A percentile compares a stretch with the other conserved stretches of the same genome.
Conservation (phyloP, 2,797 vertebrate genomes). For the Ispidina lecontei region DNA sequence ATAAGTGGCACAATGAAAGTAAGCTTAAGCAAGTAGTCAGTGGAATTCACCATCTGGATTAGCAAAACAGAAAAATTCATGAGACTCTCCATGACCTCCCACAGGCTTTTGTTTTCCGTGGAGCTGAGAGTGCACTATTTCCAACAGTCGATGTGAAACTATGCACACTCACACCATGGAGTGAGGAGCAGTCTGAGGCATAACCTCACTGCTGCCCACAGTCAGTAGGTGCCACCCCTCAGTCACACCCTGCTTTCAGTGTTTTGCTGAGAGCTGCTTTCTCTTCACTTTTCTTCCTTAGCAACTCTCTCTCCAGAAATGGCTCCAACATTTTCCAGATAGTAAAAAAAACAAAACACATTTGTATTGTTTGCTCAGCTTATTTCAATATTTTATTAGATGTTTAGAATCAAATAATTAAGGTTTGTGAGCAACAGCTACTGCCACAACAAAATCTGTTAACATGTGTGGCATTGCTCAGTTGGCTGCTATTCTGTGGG, state of each 20-base stretch:
- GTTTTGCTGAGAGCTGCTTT: neutral
- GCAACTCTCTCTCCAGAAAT: neutral
- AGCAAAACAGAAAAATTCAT: neutral
- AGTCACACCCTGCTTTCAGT: neutral
- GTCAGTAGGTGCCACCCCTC: neutral
- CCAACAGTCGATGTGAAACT: neutral
- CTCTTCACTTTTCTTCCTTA: neutral
- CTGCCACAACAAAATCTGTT: neutral
- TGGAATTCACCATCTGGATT: neutral
- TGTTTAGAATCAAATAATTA: neutral
- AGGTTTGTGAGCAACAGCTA: neutral
- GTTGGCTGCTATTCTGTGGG: neutral
- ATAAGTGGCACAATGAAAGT: conserved; percentile 33
- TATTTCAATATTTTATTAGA: neutral
- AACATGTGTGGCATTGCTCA: neutral
- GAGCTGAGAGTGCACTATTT: conserved; percentile 37
- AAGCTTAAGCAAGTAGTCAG: conserved; percentile 22
- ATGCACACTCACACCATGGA: neutral
- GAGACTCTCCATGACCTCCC: neutral
- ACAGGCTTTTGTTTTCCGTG: conserved; percentile 15
- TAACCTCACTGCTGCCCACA: neutral
- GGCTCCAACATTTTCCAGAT: neutral
- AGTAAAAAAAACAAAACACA: neutral
- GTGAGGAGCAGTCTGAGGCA: neutral
- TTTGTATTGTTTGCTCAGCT: neutral